phyloP scores from a whole-genome alignment of 2,888 invertebrate genomes.

The Cosmia trapezina region DNA sequence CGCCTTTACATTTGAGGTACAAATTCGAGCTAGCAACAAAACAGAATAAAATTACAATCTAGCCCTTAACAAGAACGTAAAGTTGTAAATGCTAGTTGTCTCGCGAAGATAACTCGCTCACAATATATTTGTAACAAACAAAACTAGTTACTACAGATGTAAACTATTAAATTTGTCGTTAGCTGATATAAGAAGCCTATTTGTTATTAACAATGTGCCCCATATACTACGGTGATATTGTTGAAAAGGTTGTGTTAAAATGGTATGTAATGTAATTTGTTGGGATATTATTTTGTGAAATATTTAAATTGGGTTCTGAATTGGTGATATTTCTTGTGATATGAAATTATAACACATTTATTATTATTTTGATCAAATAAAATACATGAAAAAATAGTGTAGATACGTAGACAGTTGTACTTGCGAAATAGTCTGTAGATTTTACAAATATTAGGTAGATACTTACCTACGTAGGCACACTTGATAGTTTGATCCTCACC shows the following conservation, averaged over 20 bases:
- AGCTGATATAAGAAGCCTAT: slow-evolving; percentile 65
- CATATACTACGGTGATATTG: slow-evolving; percentile 48
- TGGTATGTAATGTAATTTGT: slow-evolving; percentile 32
- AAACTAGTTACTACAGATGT: slow-evolving; percentile 69
- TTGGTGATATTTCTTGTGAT: not conserved
- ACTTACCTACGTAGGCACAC: not conserved
- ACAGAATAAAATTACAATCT: slow-evolving; percentile 11
- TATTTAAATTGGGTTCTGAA: slow-evolving; percentile 23
- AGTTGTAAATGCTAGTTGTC: slow-evolving; percentile 68
- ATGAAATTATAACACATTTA: not conserved
- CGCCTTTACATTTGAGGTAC: slow-evolving; percentile 3
- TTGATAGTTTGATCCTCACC: too few relatives aligned
- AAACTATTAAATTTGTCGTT: slow-evolving; percentile 71
- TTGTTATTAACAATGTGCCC: slow-evolving; percentile 52
- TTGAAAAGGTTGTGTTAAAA: slow-evolving; percentile 35
- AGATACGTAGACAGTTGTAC: not conserved
- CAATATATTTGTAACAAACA: slow-evolving; percentile 63
- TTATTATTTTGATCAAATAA: not conserved
- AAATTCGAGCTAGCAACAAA: slow-evolving; percentile 16
- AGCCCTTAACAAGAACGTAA: slow-evolving; percentile 64
- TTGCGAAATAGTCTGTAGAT: not conserved
- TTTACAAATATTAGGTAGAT: not conserved
- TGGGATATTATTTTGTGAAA: slow-evolving; percentile 24
- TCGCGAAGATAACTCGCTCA: slow-evolving; percentile 67
- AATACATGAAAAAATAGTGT: not conserved